Evolutionary conservation across 2,797 vertebrate genomes (phyloP).

Genomic region (Protosalanx chinensis): DNA sequence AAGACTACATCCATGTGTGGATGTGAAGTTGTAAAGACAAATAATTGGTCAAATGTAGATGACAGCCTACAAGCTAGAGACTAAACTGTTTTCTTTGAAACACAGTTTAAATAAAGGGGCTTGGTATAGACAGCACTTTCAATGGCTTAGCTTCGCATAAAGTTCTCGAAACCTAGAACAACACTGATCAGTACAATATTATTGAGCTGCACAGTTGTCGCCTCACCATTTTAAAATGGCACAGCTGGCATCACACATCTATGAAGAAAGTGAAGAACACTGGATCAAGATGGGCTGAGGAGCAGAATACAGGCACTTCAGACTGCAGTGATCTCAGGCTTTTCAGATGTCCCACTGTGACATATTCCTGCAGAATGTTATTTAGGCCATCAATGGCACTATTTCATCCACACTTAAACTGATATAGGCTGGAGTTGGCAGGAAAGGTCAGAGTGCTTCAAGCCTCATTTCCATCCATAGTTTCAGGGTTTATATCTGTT

Average conservation of each 20-base stretch:
- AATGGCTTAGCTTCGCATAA: not conserved
- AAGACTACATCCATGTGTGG: not conserved
- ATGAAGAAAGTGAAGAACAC: not conserved
- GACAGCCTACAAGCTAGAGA: not conserved
- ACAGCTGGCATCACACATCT: not conserved
- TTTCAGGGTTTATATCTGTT: not conserved
- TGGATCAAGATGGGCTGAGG: not conserved
- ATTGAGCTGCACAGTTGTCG: not conserved
- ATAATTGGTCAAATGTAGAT: not conserved
- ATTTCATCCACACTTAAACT: not conserved
- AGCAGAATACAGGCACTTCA: not conserved
- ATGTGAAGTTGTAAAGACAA: slow-evolving; percentile 1
- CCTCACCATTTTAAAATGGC: not conserved
- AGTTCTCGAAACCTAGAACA: not conserved
- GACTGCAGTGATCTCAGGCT: not conserved
- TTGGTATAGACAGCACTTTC: not conserved
- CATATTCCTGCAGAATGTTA: too few species aligned
- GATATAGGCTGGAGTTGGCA: not conserved
- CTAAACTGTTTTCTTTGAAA: not conserved
- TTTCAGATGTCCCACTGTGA: not conserved
- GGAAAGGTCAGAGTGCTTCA: not conserved
- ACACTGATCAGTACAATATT: not conserved
- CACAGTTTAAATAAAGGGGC: not conserved
- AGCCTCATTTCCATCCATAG: not conserved
- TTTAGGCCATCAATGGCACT: not conserved